Conservation (phyloP, 2,888 invertebrate species). For the Mythimna lalbum region DNA sequence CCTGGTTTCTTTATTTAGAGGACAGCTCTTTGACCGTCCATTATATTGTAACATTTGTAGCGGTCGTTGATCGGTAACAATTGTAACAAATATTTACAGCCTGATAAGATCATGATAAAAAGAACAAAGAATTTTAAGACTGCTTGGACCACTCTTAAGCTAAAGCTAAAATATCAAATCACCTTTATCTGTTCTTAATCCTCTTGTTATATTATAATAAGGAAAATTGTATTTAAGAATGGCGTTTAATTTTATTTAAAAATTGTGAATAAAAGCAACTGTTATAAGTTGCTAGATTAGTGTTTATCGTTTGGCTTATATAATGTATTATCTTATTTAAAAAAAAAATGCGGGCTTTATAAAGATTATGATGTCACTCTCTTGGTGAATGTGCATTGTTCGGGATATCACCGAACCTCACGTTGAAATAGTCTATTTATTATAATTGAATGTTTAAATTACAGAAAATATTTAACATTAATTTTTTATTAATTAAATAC, state of each 20-base stretch:
- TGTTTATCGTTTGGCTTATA: slow-evolving; percentile 32
- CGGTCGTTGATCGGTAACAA: slow-evolving; percentile 14
- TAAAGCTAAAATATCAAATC: not conserved
- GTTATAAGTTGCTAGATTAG: slow-evolving; percentile 15
- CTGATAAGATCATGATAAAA: slow-evolving; percentile 37
- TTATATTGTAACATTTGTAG: slow-evolving; percentile 1
- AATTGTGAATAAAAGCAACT: not conserved
- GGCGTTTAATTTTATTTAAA: not conserved
- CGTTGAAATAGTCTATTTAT: not conserved
- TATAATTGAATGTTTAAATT: not conserved
- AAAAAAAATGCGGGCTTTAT: not conserved
- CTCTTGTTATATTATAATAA: not conserved
- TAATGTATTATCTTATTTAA: slow-evolving; percentile 1
- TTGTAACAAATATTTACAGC: slow-evolving; percentile 6
- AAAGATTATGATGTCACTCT: slow-evolving; percentile 1
- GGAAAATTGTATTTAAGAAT: not conserved
- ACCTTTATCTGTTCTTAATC: slow-evolving; percentile 19
- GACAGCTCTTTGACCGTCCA: slow-evolving; percentile 2
- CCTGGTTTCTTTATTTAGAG: not conserved
- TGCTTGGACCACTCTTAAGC: not conserved
- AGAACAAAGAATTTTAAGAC: not conserved
- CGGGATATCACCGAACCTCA: not conserved
- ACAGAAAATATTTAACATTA: not conserved
- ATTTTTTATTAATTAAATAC: too few relatives aligned
- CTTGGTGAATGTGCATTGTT: slow-evolving; percentile 27